Evolutionary conservation across 2,113 vertebrate genomes (phyloP), one percentile per base, ranked within the genome.

Genomic region (Semicossyphus pulcher): DNA sequence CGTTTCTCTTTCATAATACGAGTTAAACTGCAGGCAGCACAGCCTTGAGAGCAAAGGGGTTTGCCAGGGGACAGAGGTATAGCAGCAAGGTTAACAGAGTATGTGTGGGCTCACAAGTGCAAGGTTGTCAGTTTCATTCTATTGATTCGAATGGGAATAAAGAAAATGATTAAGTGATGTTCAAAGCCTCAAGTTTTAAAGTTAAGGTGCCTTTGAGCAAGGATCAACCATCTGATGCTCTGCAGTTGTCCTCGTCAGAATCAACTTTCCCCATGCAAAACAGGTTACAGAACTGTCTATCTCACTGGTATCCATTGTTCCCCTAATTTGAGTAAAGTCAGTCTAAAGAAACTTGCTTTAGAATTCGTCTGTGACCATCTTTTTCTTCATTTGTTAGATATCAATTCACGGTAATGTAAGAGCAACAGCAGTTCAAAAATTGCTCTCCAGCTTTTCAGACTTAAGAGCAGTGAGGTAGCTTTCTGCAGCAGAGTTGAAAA

Each of bases 11-110:
- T 58, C 25, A 29, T 66, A 68, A 61, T 39, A 63, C 56, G 31
- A 74, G 70, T 57, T 37, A 54, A 78, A 78, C 28, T 34, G 36
- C 15, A 10, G 72, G 69, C 52, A n/a, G 11, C 21, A 11, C 41
- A 29, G 16, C 41, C 8, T 10, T 2, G 53, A 77, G 25, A 32
- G 25, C 37, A 63, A 25, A 28, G 47, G 28, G 21, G 36, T 52
- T 60, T 67, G 44, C 18, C 26, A 18, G 44, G 18, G 59, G 48
- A 76, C 21, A 4, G 37, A 11, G 23, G 52, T 28, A n/a, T n/a
- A 11, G 58, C 41, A 32, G 18, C 11, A 7, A 49, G 59, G 53
- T n/a, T 14, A 31, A 34, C 34, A 10, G 54, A 36, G 37, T n/a
- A 0, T 21, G 36, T 45, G 61, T 65, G 63, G 56, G 49, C 39